A percentile compares a stretch with the other conserved stretches of the same genome.
Evolutionary conservation across 2,888 invertebrate genomes (phyloP).

Genomic region (Petrolisthes manimaculis): DNA sequence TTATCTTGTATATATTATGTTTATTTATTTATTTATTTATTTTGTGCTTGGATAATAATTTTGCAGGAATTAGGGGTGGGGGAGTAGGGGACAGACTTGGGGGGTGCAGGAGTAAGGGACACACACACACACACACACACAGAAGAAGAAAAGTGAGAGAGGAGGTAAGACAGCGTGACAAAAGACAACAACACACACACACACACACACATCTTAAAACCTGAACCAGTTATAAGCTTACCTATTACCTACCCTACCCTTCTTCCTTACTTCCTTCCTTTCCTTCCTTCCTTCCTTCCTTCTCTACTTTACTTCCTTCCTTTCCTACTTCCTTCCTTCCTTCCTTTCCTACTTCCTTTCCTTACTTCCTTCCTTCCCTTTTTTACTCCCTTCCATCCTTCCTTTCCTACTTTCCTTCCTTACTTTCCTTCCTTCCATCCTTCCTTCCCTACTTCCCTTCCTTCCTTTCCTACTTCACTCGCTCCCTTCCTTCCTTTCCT

Average conservation of each 20-base stretch:
- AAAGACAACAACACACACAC: no score
- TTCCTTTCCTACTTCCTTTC: neutral
- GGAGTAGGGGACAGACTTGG: no score
- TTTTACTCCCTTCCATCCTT: neutral
- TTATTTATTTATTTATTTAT: no score
- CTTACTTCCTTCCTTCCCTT: neutral
- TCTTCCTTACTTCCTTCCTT: neutral
- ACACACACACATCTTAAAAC: neutral
- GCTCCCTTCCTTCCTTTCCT: neutral
- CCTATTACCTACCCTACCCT: neutral
- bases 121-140: no score
- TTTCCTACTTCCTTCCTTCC: neutral
- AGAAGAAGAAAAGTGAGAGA: no score
- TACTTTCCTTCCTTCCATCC: neutral
- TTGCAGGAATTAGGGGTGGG: no score
- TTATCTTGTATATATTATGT: no score
- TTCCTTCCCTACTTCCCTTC: neutral
- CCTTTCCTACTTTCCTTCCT: no score
- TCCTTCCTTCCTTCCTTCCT: neutral
- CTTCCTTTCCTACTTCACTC: no score
- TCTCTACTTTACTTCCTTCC: neutral
- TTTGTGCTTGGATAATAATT: no score
- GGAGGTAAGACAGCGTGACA: no score
- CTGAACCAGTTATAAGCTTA: neutral
- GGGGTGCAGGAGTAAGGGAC: no score